Base-by-base conservation (phyloP, 2,888 invertebrate genomes). In the Parnassius mnemosyne region DNA sequence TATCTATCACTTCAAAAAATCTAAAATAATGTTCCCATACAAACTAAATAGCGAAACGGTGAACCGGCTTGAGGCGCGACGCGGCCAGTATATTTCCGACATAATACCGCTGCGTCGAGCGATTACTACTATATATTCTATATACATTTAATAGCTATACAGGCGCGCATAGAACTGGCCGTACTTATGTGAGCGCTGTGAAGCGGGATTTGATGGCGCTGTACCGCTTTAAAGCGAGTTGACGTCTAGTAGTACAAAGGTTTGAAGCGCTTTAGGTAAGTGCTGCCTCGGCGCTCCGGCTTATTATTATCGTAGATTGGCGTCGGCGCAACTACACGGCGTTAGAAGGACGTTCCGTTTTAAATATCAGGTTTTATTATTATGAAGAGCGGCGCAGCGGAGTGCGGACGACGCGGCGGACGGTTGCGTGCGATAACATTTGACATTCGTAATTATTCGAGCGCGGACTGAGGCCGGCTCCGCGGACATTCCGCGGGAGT, bases 51-150 rank as follows among this genome's bases (percentile, higher is more conserved):
- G 78, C 75, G 72, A 85, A 89, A 84, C 80, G 73, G 84, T 85
- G 79, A 82, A 85, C 76, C 87, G 89, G 90, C 89, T 83, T 82
- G 83, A 87, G 87, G 83, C 90, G 87, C 84, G 83, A 81, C 79
- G 82, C 89, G 81, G 82, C 89, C 90, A 88, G 90, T 91, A 91
- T 91, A 91, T 91, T 91, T 91, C 91, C 91, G 90, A 91, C 91
- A 91, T 91, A 91, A 91, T 91, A 91, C 91, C 91, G 91, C 91
- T 91, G 91, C 91, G 91, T 91, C 91, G 91, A 91, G 91, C 91
- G 91, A 91, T 91, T 91, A 91, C 91, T 91, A 91, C 91, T 91
- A 91, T 91, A 91, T 91, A 91, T 91, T 91, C 91, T 90, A 91
- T 91, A 91, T 91, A 91, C 91, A 91, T 91, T 91, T 91, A 90